Percentiles rank a stretch among this genome's conserved stretches.
phyloP scores from a whole-genome alignment of 2,888 invertebrate genomes.

The Allophyes oxyacanthae region DNA sequence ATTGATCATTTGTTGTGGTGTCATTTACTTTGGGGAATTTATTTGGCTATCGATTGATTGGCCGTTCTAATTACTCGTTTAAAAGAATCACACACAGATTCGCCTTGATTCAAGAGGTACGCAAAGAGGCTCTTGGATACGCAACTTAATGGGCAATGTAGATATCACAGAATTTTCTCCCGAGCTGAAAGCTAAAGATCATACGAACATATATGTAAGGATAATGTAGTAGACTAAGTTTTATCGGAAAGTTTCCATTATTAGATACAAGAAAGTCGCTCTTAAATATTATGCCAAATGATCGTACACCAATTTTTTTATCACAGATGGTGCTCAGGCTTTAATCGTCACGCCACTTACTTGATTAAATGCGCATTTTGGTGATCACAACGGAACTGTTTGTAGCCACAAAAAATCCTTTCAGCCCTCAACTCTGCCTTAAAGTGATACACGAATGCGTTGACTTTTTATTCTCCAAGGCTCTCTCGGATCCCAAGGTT shows the following conservation, averaged over 20 bases:
- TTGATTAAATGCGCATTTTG: slow-evolving; percentile 26
- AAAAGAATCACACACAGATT: slow-evolving; percentile 55
- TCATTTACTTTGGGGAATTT: slow-evolving; percentile 67
- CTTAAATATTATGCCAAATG: slow-evolving; percentile 9
- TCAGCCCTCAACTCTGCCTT: slow-evolving; percentile 57
- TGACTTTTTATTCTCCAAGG: slow-evolving; percentile 79
- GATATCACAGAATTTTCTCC: slow-evolving; percentile 68
- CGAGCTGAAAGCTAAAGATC: too few relatives aligned
- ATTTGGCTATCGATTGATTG: slow-evolving; percentile 75
- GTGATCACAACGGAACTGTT: slow-evolving; percentile 32
- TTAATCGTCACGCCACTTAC: too few relatives aligned
- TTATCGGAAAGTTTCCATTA: too few relatives aligned
- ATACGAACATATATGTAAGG: too few relatives aligned
- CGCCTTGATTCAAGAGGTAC: slow-evolving; percentile 68
- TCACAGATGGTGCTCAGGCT: too few relatives aligned
- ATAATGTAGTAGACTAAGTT: too few relatives aligned
- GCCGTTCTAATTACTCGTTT: slow-evolving; percentile 65
- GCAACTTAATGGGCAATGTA: slow-evolving; percentile 74
- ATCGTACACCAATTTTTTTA: too few relatives aligned
- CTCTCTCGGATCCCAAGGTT: slow-evolving; percentile 76
- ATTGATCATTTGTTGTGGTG: slow-evolving; percentile 66
- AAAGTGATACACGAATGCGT: slow-evolving; percentile 67
- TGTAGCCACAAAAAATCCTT: slow-evolving; percentile 49
- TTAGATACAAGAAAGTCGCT: too few relatives aligned
- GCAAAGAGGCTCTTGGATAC: slow-evolving; percentile 65